Evolutionary conservation across 2,888 invertebrate genomes (phyloP).

Genomic region (Anarsia innoxiella): DNA sequence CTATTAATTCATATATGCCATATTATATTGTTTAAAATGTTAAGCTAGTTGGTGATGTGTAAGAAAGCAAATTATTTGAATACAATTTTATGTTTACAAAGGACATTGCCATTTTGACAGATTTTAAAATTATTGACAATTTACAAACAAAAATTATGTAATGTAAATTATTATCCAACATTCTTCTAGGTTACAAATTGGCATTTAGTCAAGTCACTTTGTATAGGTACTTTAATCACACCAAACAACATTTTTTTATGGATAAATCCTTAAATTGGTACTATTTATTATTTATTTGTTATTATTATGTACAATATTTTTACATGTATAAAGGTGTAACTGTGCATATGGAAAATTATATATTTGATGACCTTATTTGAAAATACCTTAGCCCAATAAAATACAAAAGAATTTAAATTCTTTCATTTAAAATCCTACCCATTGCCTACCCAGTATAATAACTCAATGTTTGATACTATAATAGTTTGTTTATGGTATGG

Average conservation of each 20-base stretch:
- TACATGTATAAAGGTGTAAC: constrained; percentile 74
- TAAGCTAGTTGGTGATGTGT: constrained; percentile 66
- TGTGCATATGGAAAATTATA: constrained; percentile 74
- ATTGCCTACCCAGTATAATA: too few relatives aligned
- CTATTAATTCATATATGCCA: constrained; percentile 72
- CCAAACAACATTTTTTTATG: constrained; percentile 63
- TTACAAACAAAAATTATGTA: constrained; percentile 43
- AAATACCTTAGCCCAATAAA: constrained; percentile 69
- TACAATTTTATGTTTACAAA: constrained; percentile 34
- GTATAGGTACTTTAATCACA: constrained; percentile 52
- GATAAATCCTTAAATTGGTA: constrained; percentile 66
- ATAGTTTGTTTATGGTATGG: too few relatives aligned
- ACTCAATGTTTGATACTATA: too few relatives aligned
- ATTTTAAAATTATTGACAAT: constrained; percentile 41
- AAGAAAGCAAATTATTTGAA: constrained; percentile 25
- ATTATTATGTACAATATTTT: constrained; percentile 72
- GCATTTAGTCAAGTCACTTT: constrained; percentile 65
- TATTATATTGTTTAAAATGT: constrained; percentile 70
- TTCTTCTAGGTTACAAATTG: constrained; percentile 51
- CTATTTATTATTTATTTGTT: constrained; percentile 75
- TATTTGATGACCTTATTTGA: constrained; percentile 71
- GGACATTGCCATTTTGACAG: constrained; percentile 51
- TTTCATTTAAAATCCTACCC: too few relatives aligned
- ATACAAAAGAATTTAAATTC: constrained; percentile 34
- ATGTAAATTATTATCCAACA: constrained; percentile 50